Conservation (phyloP, 2,113 vertebrate genomes). For the Falco punctatus region DNA sequence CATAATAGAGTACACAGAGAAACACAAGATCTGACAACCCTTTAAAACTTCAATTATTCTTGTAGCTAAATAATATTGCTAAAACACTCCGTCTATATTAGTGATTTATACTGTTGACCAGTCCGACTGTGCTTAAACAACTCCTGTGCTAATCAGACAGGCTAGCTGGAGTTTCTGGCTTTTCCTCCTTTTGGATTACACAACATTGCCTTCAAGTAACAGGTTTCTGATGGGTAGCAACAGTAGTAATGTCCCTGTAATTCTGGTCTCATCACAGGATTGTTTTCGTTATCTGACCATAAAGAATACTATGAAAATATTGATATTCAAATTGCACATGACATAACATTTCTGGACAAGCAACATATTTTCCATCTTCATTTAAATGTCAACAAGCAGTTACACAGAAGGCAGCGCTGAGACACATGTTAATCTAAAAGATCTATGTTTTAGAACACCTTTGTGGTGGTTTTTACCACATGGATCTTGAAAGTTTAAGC, state of each 20-base stretch:
- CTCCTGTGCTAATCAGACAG: not conserved
- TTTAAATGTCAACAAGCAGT: not conserved
- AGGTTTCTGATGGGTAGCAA: not conserved
- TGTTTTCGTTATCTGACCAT: not conserved
- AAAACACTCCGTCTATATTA: not conserved
- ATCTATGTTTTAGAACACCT: not conserved
- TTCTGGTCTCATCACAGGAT: not conserved
- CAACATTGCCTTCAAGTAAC: not conserved
- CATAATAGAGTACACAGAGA: not conserved
- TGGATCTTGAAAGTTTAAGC: not conserved
- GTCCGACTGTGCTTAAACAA: not conserved
- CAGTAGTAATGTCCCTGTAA: not conserved
- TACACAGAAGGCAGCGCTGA: not conserved
- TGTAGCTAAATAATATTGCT: not conserved
- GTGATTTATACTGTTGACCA: not conserved
- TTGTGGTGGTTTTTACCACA: not conserved
- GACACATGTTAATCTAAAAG: not conserved
- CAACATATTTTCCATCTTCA: not conserved
- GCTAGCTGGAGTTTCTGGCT: not conserved
- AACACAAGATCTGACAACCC: not conserved
- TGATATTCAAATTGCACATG: not conserved
- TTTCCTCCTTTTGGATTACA: not conserved
- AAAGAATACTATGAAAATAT: not conserved
- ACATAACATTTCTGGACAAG: not conserved
- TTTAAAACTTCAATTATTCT: slow-evolving; percentile 3